Conservation (phyloP, 1,140 invertebrate genomes). For the Agraylea sexmaculata region DNA sequence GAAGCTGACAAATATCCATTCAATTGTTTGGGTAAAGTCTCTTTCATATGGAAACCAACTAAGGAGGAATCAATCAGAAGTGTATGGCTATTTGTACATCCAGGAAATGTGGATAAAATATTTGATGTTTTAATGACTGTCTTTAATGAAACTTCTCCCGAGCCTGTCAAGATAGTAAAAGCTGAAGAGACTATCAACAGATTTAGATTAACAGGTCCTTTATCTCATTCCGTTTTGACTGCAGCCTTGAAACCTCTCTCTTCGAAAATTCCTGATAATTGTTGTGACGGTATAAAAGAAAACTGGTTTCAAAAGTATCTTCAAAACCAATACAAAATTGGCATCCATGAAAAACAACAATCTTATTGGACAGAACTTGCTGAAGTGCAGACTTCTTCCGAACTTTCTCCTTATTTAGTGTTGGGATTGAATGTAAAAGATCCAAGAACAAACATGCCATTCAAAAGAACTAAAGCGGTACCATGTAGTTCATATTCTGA, state of each 20-base stretch:
- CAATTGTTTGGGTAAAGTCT: slow-evolving; percentile 57
- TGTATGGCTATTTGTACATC: slow-evolving; percentile 85
- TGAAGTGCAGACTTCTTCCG: slow-evolving; percentile 42
- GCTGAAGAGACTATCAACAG: slow-evolving; percentile 61
- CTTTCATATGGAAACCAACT: slow-evolving; percentile 62
- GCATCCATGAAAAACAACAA: slow-evolving; percentile 28
- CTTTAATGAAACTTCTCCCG: slow-evolving; percentile 38
- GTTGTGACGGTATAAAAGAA: too few species aligned
- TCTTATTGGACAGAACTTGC: slow-evolving; percentile 50
- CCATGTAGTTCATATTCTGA: slow-evolving; percentile 9
- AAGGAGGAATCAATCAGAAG: slow-evolving; percentile 26
- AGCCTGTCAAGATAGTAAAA: slow-evolving; percentile 38
- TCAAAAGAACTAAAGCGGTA: slow-evolving; percentile 51
- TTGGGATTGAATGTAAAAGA: slow-evolving; percentile 66
- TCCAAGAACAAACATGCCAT: slow-evolving; percentile 68
- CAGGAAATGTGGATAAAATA: slow-evolving; percentile 54
- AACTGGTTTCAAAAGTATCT: neutral
- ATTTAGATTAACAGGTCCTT: slow-evolving; percentile 70
- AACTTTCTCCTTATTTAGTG: slow-evolving; percentile 58
- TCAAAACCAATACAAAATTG: slow-evolving; percentile 2
- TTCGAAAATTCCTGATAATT: too few species aligned
- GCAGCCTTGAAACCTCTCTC: slow-evolving; percentile 44
- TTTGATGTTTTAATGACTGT: slow-evolving; percentile 45
- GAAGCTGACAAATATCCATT: slow-evolving; percentile 52
- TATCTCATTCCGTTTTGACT: slow-evolving; percentile 53